phyloP scores from a whole-genome alignment of 2,888 invertebrate genomes.

The Salpingus planirostris region DNA sequence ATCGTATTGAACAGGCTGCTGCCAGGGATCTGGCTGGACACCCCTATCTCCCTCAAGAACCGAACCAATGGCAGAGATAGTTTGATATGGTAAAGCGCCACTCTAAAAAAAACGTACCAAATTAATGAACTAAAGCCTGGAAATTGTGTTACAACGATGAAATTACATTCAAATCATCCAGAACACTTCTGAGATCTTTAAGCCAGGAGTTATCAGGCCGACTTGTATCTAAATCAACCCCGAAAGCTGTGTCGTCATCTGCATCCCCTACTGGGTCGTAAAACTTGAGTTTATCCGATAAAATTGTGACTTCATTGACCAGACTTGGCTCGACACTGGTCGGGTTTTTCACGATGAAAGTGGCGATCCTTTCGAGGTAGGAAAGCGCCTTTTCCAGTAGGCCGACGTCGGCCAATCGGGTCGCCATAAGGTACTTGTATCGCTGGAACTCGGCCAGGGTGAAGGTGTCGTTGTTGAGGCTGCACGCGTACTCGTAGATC shows the following conservation, averaged over 20 bases:
- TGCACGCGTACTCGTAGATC: slow-evolving; percentile 88
- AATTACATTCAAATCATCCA: slow-evolving; percentile 40
- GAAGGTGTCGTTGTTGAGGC: slow-evolving; percentile 66
- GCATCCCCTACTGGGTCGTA: slow-evolving; percentile 36
- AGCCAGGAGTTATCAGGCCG: slow-evolving; percentile 52
- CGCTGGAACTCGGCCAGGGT: slow-evolving; percentile 66
- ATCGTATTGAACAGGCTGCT: too few relatives aligned
- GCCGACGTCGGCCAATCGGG: slow-evolving; percentile 70
- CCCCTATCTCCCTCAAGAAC: too few relatives aligned
- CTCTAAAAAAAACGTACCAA: too few relatives aligned
- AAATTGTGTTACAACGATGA: background rate
- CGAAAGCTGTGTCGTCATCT: slow-evolving; percentile 29
- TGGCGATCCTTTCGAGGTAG: slow-evolving; percentile 74
- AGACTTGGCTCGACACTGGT: slow-evolving; percentile 44
- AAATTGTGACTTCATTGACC: slow-evolving; percentile 44
- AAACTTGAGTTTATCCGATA: slow-evolving; percentile 40
- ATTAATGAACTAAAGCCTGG: too few relatives aligned
- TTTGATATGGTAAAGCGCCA: too few relatives aligned
- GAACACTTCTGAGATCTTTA: slow-evolving; percentile 42
- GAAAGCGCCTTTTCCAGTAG: slow-evolving; percentile 69
- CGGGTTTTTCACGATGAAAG: slow-evolving; percentile 54
- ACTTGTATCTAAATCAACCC: slow-evolving; percentile 27
- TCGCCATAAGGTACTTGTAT: slow-evolving; percentile 77
- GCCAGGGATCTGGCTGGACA: too few relatives aligned
- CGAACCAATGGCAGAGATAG: too few relatives aligned